Base-by-base conservation (phyloP, 2,888 invertebrate species). In the Therioaphis trifolii region DNA sequence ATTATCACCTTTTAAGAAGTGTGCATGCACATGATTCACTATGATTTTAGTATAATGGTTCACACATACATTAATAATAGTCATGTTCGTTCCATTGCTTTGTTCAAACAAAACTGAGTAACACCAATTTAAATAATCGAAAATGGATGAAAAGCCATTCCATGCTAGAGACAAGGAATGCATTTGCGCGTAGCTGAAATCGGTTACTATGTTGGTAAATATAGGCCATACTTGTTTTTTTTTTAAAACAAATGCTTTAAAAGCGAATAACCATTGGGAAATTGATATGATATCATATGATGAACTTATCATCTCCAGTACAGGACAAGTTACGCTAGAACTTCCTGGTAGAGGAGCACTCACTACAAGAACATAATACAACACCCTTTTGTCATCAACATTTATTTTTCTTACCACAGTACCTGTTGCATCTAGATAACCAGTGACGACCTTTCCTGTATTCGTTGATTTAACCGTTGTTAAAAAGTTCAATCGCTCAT, bases 101-200 rank as follows among this genome's bases (percentile, higher is more conserved):
- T n/a, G n/a, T n/a, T n/a, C n/a, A n/a, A n/a, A 43, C 43, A 63
- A 63, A 18, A 63, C 63, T 27, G 12, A 63, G 27, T 63, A 76
- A 58, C 11, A 14, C 46, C 27, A 76, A 15, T 76, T 61, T 12
- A 61, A 3, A 5, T 76, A 43, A 18, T 61, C 58, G 18, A 76
- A 61, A 24, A 4, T 61, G n/a, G n/a, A n/a, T n/a, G n/a, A n/a
- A n/a, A 76, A 61, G 4, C 75, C 21, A 40, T 75, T 75, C 55
- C 55, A 75, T 7, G 15, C 40, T 0, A 58, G 35, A 24, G 21
- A 21, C 40, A 75, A 40, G 2, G 58, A 4, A 18, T 76, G 15
- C 21, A 76, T 75, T 58, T 75, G 40, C 11, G 58, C 21, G 24
- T 5, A 75, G 15, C 43, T 40, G 24, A 58, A 58, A 58, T 58